Evolutionary conservation across 2,113 vertebrate genomes (phyloP), one percentile per base, ranked within the genome.

Genomic region (Daubentonia madagascariensis): DNA sequence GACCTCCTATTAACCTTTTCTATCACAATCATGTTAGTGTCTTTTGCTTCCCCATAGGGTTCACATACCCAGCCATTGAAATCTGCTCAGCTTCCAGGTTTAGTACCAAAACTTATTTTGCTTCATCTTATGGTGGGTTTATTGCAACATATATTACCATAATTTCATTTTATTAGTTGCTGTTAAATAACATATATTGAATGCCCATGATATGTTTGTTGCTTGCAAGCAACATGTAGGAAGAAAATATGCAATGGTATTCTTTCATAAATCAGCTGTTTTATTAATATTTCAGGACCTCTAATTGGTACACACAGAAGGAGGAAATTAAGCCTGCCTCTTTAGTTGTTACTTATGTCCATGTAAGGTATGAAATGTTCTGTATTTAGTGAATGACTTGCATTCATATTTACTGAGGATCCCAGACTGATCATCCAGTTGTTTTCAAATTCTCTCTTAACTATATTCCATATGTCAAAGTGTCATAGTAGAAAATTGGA

Each of bases 171-270:
- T 96, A 96, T 95, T 95, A 89, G 89, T 91, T 95, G 70, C 11
- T 84, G 22, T 83, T 98, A 96, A 97, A 96, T 98, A 97, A 95
- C 80, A 94, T 97, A 97, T 98, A 98, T 79, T 86, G 80, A 97
- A 67, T 95, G 8, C 5, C 35, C 32, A 50, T 95, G 94, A 92
- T 92, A 72, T 50, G 30, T 65, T 91, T 90, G 54, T 72, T 80
- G 45, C 85, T 96, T 97, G n/a, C 76, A 83, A 96, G 73, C 50
- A 96, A 79, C 83, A 84, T 75, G 43, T 63, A 96, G 67, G 35
- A 54, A 93, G 70, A 93, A 96, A 95, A 76, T 22, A 95, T 12
- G 7, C 72, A 76, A 96, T 89, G 25, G 0, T 89, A 96, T 86
- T 92, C 88, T 86, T 67, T 96, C 25, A 50, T 91, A 98, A 95